These are phyloP conservation scores for Arion vulgaris DNA, from an alignment of 1,140 invertebrate genomes.

Conservation along the genomic window DNA sequence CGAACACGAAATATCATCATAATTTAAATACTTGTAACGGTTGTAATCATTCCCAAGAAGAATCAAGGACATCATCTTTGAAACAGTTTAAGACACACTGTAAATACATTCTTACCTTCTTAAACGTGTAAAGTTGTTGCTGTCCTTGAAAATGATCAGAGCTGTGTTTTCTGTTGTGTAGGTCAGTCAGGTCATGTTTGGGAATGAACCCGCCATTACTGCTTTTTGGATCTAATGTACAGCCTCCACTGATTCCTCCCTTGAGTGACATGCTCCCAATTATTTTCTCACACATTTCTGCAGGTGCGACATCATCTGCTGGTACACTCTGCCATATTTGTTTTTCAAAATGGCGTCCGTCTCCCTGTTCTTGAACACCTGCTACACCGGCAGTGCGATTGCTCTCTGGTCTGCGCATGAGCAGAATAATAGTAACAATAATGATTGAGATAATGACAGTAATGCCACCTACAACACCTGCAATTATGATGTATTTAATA, in stretches of 20 bases:
- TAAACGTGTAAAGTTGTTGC: constrained; percentile 49
- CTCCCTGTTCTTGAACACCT: constrained; percentile 49
- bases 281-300: constrained; percentile 43
- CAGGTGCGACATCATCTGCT: constrained; percentile 42
- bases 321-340: constrained; percentile 52
- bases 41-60: too few relatives aligned
- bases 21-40: too few relatives aligned
- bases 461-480: constrained; percentile 90
- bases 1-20: too few relatives aligned
- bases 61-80: too few relatives aligned
- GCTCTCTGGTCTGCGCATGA: constrained; percentile 46
- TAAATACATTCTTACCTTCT: constrained; percentile 37
- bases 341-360: constrained; percentile 47
- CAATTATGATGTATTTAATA: constrained; percentile 80
- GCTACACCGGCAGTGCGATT: constrained; percentile 29
- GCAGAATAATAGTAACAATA: constrained; percentile 54
- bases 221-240: neutral
- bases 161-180: constrained; percentile 43
- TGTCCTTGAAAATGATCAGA: constrained; percentile 42
- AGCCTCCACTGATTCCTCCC: constrained; percentile 14
- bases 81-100: too few relatives aligned
- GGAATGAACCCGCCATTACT: constrained; percentile 21
- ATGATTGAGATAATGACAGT: constrained; percentile 94
- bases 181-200: constrained; percentile 42
- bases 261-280: constrained; percentile 22